Evolutionary conservation across 1,140 invertebrate species (phyloP), one percentile per base, ranked within the genome.

Genomic region (Kradibia gibbosae): DNA sequence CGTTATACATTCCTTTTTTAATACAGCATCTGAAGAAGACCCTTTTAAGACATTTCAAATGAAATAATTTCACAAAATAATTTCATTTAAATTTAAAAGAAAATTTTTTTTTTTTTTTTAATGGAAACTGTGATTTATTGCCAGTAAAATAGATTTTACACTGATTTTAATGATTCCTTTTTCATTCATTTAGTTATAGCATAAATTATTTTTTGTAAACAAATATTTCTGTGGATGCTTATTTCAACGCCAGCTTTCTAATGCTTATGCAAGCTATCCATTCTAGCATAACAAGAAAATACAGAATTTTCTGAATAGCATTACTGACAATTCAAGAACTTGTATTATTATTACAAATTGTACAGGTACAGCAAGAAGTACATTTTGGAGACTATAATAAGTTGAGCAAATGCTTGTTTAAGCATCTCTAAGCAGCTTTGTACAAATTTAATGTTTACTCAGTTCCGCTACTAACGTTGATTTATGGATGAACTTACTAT

Each of bases 401-500:
- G 48, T 81, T 70, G 73, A 71, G 48, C 73, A 60, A 62, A 78
- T 70, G 62, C 55, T 78, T 62, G 50, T 72, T 81, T 73, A 73
- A 73, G 53, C 74, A 62, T 31, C 74, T 81, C 53, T 72, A 77
- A 60, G 34, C 36, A 80, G 78, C 78, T 80, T 80, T 73, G 65
- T 76, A 50, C n/a, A 48, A 72, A 82, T 73, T 72, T 50, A 57
- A 73, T 39, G 74, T 78, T 81, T 81, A 71, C 65, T 76, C 65
- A 36, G 36, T 60, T 57, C 20, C 48, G 28, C 50, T 81, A 81
- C 62, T 70, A 25, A 48, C 72, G 39, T 60, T 75, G 72, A 81
- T 76, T 77, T 70, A 70, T 60, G 73, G 55, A 60, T 50, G 28
- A 82, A 82, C 80, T 82, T 73, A 82, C 80, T 73, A 75, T 77